These are phyloP conservation scores for Apis dorsata DNA, from an alignment of 1,140 invertebrate species.

Conservation along the genomic window DNA sequence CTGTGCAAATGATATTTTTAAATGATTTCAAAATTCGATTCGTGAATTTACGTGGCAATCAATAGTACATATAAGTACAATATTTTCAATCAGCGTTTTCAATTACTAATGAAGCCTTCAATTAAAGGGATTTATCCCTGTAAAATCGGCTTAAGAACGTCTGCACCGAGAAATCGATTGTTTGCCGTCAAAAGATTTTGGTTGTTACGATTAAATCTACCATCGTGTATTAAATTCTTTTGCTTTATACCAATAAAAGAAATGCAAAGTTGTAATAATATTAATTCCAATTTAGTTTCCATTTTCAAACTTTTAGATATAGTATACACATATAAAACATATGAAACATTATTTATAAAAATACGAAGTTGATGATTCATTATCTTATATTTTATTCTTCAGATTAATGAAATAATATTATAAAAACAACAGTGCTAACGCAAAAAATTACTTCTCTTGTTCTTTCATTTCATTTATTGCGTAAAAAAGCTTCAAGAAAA, in stretches of 20 bases:
- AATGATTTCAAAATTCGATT: neutral
- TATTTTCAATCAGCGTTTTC: conserved; percentile 49
- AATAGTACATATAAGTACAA: neutral
- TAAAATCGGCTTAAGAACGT: conserved; percentile 47
- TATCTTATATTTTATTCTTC: no score
- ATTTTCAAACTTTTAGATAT: no score
- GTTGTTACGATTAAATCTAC: conserved; percentile 25
- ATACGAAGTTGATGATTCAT: no score
- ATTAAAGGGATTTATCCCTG: conserved; percentile 50
- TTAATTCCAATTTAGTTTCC: neutral
- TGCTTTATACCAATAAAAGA: neutral
- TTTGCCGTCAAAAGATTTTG: conserved; percentile 34
- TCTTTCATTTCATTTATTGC: no score
- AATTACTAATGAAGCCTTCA: conserved; percentile 60
- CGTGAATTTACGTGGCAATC: conserved; percentile 5
- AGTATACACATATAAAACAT: no score
- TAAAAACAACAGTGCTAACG: no score
- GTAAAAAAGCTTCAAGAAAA: no score
- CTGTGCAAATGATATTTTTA: neutral
- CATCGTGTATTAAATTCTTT: neutral
- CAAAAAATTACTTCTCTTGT: no score
- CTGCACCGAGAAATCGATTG: conserved; percentile 37
- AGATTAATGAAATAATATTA: no score
- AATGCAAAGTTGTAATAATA: neutral
- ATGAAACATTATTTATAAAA: no score